These are phyloP conservation scores for Ariopsis seemanni DNA, from an alignment of 2,113 vertebrate genomes.

Conservation along the genomic window DNA sequence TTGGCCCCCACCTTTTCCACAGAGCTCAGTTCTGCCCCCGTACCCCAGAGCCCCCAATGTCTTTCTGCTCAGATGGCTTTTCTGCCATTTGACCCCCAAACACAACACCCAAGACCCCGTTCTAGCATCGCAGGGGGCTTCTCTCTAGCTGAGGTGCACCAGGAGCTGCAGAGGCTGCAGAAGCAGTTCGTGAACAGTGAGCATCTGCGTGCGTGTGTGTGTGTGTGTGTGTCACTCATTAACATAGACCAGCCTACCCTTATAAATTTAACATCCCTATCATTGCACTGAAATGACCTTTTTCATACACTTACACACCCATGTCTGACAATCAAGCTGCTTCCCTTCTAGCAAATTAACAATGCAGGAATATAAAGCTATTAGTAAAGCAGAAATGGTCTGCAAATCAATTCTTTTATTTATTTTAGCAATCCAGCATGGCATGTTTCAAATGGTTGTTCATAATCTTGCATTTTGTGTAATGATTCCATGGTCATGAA, in stretches of 20 bases:
- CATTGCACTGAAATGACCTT: neutral
- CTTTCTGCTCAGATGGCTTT: constrained; percentile 57
- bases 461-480: neutral
- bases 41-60: constrained; percentile 58
- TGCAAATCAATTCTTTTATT: neutral
- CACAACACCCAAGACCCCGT: constrained; percentile 58
- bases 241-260: neutral
- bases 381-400: neutral
- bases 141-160: constrained; percentile 85
- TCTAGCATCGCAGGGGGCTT: constrained; percentile 69
- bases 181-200: constrained; percentile 85
- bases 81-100: constrained; percentile 59
- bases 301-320: neutral
- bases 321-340: neutral
- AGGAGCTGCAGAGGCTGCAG: constrained; percentile 90
- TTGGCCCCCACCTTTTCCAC: constrained; percentile 15
- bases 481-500: neutral
- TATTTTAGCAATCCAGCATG: neutral
- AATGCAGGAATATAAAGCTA: neutral
- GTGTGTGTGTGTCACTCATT: constrained; percentile 30
- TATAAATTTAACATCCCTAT: neutral
- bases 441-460: neutral
- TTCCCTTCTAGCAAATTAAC: neutral
- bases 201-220: constrained; percentile 56
- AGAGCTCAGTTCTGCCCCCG: constrained; percentile 67